These are phyloP conservation scores for Neodiprion lecontei DNA, from an alignment of 1,140 invertebrate genomes.

Conservation along the genomic window DNA sequence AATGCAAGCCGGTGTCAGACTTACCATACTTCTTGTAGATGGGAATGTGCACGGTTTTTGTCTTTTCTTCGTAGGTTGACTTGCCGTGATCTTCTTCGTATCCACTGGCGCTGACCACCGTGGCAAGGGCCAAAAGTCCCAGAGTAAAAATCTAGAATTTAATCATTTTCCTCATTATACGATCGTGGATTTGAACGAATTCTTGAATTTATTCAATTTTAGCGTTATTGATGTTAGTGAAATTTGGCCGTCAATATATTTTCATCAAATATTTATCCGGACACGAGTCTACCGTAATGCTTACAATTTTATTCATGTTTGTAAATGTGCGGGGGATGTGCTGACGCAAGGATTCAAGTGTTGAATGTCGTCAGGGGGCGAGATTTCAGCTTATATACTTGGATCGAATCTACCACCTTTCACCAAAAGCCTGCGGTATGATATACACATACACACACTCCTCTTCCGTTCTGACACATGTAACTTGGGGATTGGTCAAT, in stretches of 20 bases:
- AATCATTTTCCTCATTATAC: too few species aligned
- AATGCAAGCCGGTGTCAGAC: constrained; percentile 13
- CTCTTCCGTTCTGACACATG: background rate
- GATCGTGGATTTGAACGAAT: too few species aligned
- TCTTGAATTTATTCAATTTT: too few species aligned
- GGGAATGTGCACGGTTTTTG: constrained; percentile 73
- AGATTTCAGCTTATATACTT: constrained; percentile 53
- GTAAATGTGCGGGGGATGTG: constrained; percentile 15
- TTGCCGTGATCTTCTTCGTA: constrained; percentile 38
- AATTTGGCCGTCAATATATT: background rate
- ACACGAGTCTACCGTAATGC: constrained; percentile 10
- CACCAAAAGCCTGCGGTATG: constrained; percentile 29
- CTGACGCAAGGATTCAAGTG: constrained; percentile 38
- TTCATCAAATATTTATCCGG: too few species aligned
- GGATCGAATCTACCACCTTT: constrained; percentile 53
- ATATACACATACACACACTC: background rate
- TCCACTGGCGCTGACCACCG: constrained; percentile 35
- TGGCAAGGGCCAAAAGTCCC: constrained; percentile 28
- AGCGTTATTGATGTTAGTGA: background rate
- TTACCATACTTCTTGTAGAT: constrained; percentile 74
- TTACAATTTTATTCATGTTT: constrained; percentile 51
- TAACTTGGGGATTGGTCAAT: background rate
- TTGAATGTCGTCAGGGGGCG: constrained; percentile 33
- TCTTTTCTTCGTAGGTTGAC: constrained; percentile 54
- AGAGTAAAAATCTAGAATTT: constrained; percentile 39